Evolutionary conservation across 2,113 vertebrate species (phyloP), one percentile per base, ranked within the genome.

Genomic region (Cryptoleucopteryx plumbea): DNA sequence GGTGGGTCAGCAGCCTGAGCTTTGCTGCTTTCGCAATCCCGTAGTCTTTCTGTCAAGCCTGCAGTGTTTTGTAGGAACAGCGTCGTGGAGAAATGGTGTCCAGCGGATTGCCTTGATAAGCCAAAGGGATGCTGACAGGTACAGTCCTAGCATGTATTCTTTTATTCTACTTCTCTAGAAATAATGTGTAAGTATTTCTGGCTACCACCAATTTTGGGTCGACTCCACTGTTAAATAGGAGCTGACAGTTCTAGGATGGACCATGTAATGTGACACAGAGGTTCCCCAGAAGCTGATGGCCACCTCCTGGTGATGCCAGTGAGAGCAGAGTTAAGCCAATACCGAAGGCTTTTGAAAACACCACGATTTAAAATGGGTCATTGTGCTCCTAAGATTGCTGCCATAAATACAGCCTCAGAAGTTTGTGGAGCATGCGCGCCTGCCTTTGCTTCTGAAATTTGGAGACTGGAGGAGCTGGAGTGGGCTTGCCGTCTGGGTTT

Each of bases 291-390:
- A 85, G 78, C 5, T 93, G 78, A 38, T 85, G 91, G 91, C 86
- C 82, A 80, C 48, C 86, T 96, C 86, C 86, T 95, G 91, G 72
- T 38, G 73, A 84, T 86, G 73, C 73, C 88, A 91, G 93, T 74
- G 70, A 85, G 90, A 84, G 67, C 88, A 86, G 88, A 96, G 83
- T 94, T 93, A 93, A 96, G 65, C 52, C 86, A 86, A 34, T n/a
- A 45, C n/a, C 2, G 5, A 72, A 25, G 82, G 74, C 9, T 8
- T 90, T 84, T 66, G 88, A 74, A 83, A 93, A 81, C 0, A 1
- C 75, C 70, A 40, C 1, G 0, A 34, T 93, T 91, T 65, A 48
- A 94, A 91, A 82, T 31, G 73, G 83, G 86, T 88, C 89, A 72
- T 90, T 94, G 88, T 91, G 73, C 88, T 95, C 73, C 80, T 77